Base-by-base conservation (phyloP, 2,113 vertebrate genomes). In the Martes martes region DNA sequence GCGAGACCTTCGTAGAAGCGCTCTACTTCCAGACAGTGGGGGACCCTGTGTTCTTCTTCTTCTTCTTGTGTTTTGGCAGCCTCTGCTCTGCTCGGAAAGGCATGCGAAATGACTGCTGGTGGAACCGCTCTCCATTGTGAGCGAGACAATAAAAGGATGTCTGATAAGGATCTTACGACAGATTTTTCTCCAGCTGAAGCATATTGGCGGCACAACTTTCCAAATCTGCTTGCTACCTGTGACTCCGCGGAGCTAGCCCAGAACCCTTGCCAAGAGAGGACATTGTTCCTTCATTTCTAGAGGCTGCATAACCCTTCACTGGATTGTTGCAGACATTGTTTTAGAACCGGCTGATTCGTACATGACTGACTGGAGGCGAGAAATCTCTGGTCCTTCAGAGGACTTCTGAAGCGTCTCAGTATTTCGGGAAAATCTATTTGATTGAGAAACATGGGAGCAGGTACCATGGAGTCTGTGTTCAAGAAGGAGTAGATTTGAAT, bases 71-170 rank as follows among this genome's bases (percentile, higher is more conserved):
- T 45, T 50, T 76, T 91, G 79, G 89, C 16, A 1, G 74, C 59
- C 89, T 87, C 93, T 61, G 85, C 86, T 88, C n/a, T 31, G 94
- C 71, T 89, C 74, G 82, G 88, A 97, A 96, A 82, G 96, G 96
- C 94, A 85, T 96, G 82, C 13, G 7, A 95, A 97, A 79, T 8
- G 71, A 69, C 76, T 23, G 36, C 95, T 86, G 26, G 78, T 97
- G 97, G 96, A 73, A 69, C 81, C 4, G 69, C 93, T 98, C 88
- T 50, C 85, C 95, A 98, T 98, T 98, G 98, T 98, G 57, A 89
- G 1, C 67, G 71, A 96, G 97, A 98, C 97, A 98, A 98, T 98
- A 84, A 95, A 96, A 98, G 98, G 97, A 98, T 98, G 97, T 97
- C 82, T 98, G 98, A 98, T 98, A 98, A 98, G 59, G 91, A 97